Evolutionary conservation across 2,113 vertebrate species (phyloP).

Genomic region (Leucosticte australis): DNA sequence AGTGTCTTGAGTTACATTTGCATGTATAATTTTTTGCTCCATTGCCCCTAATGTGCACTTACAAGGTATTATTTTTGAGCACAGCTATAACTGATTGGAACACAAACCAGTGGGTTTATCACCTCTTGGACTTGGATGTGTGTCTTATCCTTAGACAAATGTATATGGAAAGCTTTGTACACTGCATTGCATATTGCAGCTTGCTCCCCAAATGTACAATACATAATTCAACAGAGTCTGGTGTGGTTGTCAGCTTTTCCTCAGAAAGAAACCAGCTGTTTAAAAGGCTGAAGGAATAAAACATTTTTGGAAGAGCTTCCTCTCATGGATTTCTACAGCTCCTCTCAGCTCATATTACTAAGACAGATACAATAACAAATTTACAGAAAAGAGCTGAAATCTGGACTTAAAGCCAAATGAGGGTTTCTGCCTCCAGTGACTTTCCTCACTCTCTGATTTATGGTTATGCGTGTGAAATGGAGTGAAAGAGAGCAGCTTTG

Average conservation of each 20-base stretch:
- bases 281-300: conserved; percentile 24
- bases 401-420: neutral
- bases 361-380: conserved; percentile 6
- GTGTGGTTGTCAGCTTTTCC: conserved; percentile 32
- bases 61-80: conserved; percentile 44
- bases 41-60: conserved; percentile 62
- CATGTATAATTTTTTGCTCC: conserved; percentile 71
- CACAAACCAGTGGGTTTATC: conserved; percentile 56
- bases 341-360: neutral
- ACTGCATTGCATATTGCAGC: neutral
- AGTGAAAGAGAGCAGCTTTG: neutral
- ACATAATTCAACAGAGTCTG: conserved; percentile 44
- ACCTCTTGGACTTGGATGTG: conserved; percentile 45
- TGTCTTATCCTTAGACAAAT: conserved; percentile 38
- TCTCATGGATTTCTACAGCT: conserved; percentile 5
- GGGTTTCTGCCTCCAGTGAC: neutral
- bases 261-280: conserved; percentile 53
- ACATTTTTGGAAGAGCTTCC: conserved; percentile 1
- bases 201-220: conserved; percentile 33
- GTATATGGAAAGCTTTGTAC: neutral
- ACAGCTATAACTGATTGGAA: conserved; percentile 35
- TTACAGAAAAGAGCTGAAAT: conserved; percentile 15
- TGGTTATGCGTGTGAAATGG: neutral
- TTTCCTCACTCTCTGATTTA: neutral
- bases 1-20: conserved; percentile 24